Percentiles rank a stretch among this genome's conserved stretches.
These are phyloP conservation scores for Pangasianodon hypophthalmus DNA, from an alignment of 2,113 vertebrate species.

Conservation along the genomic window DNA sequence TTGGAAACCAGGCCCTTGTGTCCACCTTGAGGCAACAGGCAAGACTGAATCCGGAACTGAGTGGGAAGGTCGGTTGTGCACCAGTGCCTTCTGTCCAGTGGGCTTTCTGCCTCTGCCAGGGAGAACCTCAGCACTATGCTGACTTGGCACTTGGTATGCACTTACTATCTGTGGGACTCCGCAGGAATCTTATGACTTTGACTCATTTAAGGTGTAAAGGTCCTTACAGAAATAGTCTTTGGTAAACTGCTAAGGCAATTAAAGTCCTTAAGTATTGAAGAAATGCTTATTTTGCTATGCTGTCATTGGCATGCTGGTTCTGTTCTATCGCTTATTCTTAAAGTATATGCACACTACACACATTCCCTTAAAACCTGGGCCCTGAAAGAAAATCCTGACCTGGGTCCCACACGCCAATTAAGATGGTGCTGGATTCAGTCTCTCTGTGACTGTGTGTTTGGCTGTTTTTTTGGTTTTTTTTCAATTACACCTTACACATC, in stretches of 20 bases:
- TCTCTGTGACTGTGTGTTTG: background rate
- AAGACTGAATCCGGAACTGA: background rate
- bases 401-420: background rate
- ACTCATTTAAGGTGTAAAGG: background rate
- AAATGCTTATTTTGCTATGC: background rate
- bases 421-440: background rate
- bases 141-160: background rate
- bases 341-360: background rate
- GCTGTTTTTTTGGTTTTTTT: background rate
- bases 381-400: background rate
- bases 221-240: background rate
- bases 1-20: background rate
- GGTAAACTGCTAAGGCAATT: background rate
- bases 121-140: background rate
- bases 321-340: background rate
- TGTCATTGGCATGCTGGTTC: background rate
- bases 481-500: background rate
- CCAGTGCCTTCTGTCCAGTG: background rate
- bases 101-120: background rate
- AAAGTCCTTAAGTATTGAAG: background rate
- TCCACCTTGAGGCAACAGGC: background rate
- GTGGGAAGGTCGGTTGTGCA: background rate
- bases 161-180: background rate
- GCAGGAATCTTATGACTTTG: background rate
- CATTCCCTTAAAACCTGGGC: background rate